Evolutionary conservation across 2,113 vertebrate genomes (phyloP).

Genomic region (Planiliza haematocheilus): DNA sequence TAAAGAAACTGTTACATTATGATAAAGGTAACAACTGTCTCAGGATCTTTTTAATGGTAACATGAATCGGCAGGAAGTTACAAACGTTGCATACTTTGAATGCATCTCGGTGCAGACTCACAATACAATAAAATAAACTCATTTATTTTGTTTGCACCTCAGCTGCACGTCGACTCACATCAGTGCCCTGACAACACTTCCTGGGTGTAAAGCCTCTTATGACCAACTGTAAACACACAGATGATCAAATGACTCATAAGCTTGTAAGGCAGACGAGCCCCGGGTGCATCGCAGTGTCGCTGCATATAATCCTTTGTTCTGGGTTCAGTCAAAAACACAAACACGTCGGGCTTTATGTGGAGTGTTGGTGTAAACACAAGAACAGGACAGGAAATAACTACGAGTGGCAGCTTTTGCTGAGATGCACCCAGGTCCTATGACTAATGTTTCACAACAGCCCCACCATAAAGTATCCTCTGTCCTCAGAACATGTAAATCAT

Average conservation of each 20-base stretch:
- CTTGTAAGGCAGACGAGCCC: conserved; percentile 20
- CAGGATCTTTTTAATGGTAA: too few relatives aligned
- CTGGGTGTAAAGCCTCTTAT: conserved; percentile 23
- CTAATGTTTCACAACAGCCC: not conserved
- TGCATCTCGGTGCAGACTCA: not conserved
- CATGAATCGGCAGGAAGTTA: conserved; percentile 1
- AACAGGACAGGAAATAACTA: not conserved
- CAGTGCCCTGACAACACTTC: not conserved
- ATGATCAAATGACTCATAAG: conserved; percentile 55
- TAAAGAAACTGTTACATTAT: conserved; percentile 8
- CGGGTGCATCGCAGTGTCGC: not conserved
- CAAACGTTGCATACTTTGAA: conserved; percentile 55
- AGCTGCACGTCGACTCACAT: conserved; percentile 20
- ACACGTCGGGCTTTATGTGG: conserved; percentile 38
- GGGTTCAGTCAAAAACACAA: conserved; percentile 52
- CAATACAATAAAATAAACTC: not conserved
- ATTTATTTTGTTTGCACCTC: conserved; percentile 12
- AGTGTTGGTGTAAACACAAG: not conserved
- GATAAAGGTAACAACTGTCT: not conserved
- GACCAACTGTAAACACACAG: conserved; percentile 53
- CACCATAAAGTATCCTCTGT: not conserved
- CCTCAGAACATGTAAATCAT: not conserved
- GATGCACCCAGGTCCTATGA: not conserved
- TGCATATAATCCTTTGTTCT: conserved; percentile 51
- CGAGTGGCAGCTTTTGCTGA: not conserved